Base-by-base conservation (phyloP, 2,113 vertebrate genomes). In the Pitta sordida region DNA sequence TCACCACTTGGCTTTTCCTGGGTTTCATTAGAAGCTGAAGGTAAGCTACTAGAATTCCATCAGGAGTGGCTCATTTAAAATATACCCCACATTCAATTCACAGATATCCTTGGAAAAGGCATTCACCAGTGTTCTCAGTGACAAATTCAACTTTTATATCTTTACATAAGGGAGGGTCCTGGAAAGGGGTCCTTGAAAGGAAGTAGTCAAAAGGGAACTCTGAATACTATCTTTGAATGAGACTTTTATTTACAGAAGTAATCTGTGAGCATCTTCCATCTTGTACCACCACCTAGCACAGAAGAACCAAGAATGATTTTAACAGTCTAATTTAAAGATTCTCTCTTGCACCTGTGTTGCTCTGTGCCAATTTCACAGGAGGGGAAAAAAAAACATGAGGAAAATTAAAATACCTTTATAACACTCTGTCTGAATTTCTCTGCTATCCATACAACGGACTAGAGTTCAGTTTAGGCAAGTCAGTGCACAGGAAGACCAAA, bases 371-470 rank as follows among this genome's bases (percentile, higher is more conserved):
- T 48, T 63, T 81, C 46, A 53, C 2, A 11, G 15, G 9, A 46
- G 21, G 12, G 3, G 2, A n/a, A 44, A 1, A 18, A 39, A 1
- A 18, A 39, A 37, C 4, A 46, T 7, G 7, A 36, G 63, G 20
- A 59, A 77, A 36, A 21, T 34, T 24, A n/a, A 62, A 80, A 37
- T 7, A 32, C 27, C 22, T 70, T 58, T 29, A 1, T 23, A 83
- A 37, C 5, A 24, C 19, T 9, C 11, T 52, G 53, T 46, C n/a
- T 52, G 22, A 69, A 39, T 52, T 48, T 14, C 15, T 17, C 69
- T 6, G 5, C 46, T 67, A 34, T 26, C 32, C 24, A 1, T 29
- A 21, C 1, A 9, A n/a, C 0, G 6, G 55, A 27, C 43, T 1
- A 9, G 32, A 53, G 34, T 10, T 83, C 53, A 29, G 27, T 41